Base-by-base conservation (phyloP, 2,113 vertebrate species). In the Eurypyga helias region DNA sequence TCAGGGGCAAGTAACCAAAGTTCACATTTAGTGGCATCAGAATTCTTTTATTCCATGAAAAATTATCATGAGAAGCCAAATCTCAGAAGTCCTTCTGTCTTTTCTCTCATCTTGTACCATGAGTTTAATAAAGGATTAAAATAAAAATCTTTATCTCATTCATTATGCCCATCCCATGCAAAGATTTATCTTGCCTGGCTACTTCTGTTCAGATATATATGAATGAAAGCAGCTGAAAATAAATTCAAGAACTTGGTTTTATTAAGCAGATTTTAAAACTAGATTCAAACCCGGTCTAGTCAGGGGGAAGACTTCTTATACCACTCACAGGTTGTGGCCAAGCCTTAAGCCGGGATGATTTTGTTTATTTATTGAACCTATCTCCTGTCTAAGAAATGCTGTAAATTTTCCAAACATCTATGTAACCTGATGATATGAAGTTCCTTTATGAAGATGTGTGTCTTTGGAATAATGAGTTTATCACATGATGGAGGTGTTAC, bases 381-480 rank as follows among this genome's bases (percentile, higher is more conserved):
- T 48, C 55, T 81, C 55, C 77, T 60, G 33, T 0, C 29, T 48
- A 65, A 91, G 65, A 92, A 76, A 88, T 14, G 62, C 20, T 46
- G 67, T 31, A 29, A 21, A 4, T 83, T 86, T 89, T 83, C 92
- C 75, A 94, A 89, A 29, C 73, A 60, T 48, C 83, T 58, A 12
- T 2, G 7, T n/a, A 71, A 76, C 58, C 55, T 93, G 77, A 45
- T 57, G 76, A 70, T 45, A 88, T 3, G 36, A 85, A 87, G 89
- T 81, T 96, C 41, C 70, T 85, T 80, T 73, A 73, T 34, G 62
- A 80, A 96, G 84, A 96, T 70, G 38, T 49, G 57, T 90, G 82
- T 94, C 95, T 92, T 86, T 61, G 54, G 83, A 87, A 51, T 43
- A 83, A 94, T 60, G 31, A 95, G 93, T 85, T 90, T 89, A 46